phyloP scores from a whole-genome alignment of 2,888 invertebrate genomes.

The Euzetes globulus region DNA sequence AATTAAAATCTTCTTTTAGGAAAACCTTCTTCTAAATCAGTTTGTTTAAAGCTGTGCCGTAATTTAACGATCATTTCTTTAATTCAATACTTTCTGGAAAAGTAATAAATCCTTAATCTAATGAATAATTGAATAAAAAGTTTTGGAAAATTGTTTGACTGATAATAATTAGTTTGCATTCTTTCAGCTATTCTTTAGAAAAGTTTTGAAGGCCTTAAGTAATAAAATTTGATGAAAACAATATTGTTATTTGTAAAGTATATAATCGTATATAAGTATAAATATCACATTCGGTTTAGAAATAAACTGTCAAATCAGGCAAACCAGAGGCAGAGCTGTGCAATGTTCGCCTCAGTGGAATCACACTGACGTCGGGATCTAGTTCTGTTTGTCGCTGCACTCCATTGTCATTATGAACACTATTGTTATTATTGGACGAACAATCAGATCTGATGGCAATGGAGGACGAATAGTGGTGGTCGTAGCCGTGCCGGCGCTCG shows the following conservation, averaged over 20 bases:
- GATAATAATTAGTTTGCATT: background rate
- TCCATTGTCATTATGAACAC: background rate
- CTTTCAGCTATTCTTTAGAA: background rate
- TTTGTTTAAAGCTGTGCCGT: background rate
- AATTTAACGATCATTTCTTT: background rate
- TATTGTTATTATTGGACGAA: slow-evolving; percentile 19
- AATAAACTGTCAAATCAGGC: slow-evolving; percentile 65
- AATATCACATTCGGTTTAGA: slow-evolving; percentile 47
- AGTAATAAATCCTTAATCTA: background rate
- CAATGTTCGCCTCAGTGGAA: slow-evolving; percentile 45
- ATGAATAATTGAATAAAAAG: background rate
- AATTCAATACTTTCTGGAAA: background rate
- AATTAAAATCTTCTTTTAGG: background rate
- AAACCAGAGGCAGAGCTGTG: slow-evolving; percentile 49
- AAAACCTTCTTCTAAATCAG: background rate
- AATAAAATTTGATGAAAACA: background rate
- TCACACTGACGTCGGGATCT: slow-evolving; percentile 49
- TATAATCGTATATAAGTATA: background rate
- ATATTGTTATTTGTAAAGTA: background rate
- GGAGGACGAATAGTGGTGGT: background rate
- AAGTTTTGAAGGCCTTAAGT: background rate
- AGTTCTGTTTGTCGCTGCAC: slow-evolving; percentile 45
- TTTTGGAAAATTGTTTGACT: background rate
- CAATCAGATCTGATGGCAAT: slow-evolving; percentile 4
- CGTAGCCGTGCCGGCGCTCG: slow-evolving; percentile 45